Base-by-base conservation (phyloP, 2,797 vertebrate species). In the Kryptopterus vitreolus region DNA sequence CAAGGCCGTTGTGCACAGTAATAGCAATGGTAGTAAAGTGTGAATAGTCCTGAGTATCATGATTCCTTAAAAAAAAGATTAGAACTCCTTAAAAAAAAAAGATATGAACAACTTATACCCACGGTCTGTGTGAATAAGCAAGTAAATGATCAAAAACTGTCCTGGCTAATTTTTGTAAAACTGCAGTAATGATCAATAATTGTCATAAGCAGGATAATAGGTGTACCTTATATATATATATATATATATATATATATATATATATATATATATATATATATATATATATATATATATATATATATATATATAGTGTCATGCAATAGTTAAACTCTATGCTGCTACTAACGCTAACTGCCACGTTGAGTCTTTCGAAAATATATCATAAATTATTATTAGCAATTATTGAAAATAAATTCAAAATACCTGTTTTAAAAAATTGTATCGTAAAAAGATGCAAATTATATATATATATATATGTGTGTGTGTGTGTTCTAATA, bases 31-130 rank as follows among this genome's bases (percentile, higher is more conserved):
- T 84, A 95, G 84, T 90, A 95, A 92, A 85, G 92, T 82, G 84
- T 96, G 90, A 83, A 89, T 90, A 86, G 91, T 92, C 89, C 89
- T 92, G 88, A 90, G 91, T 88, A 91, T 92, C 92, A 94, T 95
- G 85, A 91, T 91, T 90, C 91, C 96, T 96, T 90, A 0, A 73
- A 92, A 89, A 29, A 43, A 74, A 74, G 0, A 68, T 52, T 20
- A 31, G 68, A 31, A 22, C 52, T 20, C 7, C 22, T 52, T 4
- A 50, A 52, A 70, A n/a, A n/a, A n/a, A n/a, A n/a, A n/a, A n/a
- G n/a, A n/a, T n/a, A 38, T 65, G 11, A 35, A 38, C 2, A 26
- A 61, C 61, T 33, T 63, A 35, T 65, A 43, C 7, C n/a, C 38
- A 43, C 10, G 38, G 38, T 43, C 38, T 43, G 8, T 43, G 7